phyloP scores from a whole-genome alignment of 2,888 invertebrate genomes.

The Plagodis pulveraria region DNA sequence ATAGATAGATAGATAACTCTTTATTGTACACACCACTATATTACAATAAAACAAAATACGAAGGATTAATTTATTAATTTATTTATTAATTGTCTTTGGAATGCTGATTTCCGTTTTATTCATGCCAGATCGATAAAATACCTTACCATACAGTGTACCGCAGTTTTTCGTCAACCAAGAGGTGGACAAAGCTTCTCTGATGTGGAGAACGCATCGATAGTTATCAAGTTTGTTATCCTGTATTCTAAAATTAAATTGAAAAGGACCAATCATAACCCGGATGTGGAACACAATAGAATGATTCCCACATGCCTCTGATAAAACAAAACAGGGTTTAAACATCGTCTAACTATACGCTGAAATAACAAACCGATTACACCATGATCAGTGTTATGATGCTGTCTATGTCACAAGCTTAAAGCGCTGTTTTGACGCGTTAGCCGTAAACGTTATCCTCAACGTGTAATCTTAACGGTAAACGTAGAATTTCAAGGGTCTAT shows the following conservation, averaged over 20 bases:
- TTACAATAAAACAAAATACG: too few species aligned
- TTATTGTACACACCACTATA: too few species aligned
- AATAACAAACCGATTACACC: conserved; percentile 82
- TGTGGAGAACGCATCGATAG: neutral
- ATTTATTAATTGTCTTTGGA: too few species aligned
- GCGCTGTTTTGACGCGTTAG: neutral
- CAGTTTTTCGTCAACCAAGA: too few species aligned
- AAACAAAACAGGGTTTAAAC: conserved; percentile 80
- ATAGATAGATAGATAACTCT: too few species aligned
- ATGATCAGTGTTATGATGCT: conserved; percentile 64
- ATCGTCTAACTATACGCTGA: conserved; percentile 81
- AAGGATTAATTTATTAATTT: too few species aligned
- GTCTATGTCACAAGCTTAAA: conserved; percentile 49
- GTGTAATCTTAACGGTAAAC: neutral
- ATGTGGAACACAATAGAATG: conserved; percentile 81
- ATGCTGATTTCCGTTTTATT: too few species aligned
- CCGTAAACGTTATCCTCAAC: neutral
- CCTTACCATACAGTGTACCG: too few species aligned
- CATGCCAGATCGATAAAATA: too few species aligned
- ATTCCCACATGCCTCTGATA: conserved; percentile 83
- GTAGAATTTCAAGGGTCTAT: neutral
- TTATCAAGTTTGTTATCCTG: conserved; percentile 23
- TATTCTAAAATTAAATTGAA: conserved; percentile 62
- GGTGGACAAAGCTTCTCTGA: too few species aligned
- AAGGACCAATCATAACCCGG: conserved; percentile 77